Conservation (phyloP, 2,888 invertebrate genomes). For the Dione vanillae region DNA sequence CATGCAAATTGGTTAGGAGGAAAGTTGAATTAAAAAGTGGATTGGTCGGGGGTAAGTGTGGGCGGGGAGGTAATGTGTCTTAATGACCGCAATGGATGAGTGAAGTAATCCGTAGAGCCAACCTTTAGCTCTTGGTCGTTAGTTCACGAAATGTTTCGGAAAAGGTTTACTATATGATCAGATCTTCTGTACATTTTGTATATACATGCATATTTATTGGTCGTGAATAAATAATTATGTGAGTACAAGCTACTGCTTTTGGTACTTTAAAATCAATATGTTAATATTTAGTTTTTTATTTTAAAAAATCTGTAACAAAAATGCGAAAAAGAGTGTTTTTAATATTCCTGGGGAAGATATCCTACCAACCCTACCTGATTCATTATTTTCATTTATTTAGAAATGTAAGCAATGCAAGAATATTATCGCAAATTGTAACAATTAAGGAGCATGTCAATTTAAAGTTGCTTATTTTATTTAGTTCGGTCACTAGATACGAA, state of each 20-base stretch:
- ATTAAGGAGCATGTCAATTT: too few relatives aligned
- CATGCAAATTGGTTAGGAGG: conserved; percentile 81
- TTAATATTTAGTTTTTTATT: too few relatives aligned
- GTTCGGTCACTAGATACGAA: too few relatives aligned
- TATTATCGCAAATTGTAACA: too few relatives aligned
- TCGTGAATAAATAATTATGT: not conserved
- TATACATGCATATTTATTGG: not conserved
- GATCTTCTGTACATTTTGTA: conserved; percentile 13
- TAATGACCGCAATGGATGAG: conserved; percentile 84
- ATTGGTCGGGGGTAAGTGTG: conserved; percentile 54
- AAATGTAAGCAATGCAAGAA: too few relatives aligned
- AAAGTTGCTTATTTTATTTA: too few relatives aligned
- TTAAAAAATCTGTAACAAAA: too few relatives aligned
- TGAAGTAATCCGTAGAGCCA: conserved; percentile 68
- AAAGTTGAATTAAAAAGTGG: conserved; percentile 84
- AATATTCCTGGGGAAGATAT: too few relatives aligned
- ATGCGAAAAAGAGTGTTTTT: too few relatives aligned
- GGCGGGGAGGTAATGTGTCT: conserved; percentile 75
- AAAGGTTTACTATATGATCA: conserved; percentile 34
- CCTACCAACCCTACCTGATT: too few relatives aligned
- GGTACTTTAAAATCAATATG: too few relatives aligned
- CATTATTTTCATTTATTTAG: too few relatives aligned
- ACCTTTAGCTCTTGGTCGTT: conserved; percentile 69
- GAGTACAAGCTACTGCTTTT: not conserved
- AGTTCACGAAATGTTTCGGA: conserved; percentile 48